These are phyloP conservation scores for Mastomys coucha DNA, from an alignment of 2,113 vertebrate genomes.

Conservation along the genomic window DNA sequence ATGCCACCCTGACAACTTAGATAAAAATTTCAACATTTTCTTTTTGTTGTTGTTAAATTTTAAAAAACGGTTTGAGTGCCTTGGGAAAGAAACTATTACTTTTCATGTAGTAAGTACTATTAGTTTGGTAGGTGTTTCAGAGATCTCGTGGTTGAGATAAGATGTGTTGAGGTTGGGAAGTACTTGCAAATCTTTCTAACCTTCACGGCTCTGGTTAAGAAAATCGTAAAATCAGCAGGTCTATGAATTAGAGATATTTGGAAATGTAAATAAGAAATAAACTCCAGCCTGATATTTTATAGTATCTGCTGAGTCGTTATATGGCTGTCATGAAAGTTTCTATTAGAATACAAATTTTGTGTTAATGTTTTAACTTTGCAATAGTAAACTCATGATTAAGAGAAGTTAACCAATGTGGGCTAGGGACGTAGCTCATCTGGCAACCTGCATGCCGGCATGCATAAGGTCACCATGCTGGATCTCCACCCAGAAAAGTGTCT, in stretches of 20 bases:
- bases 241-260: constrained; percentile 55
- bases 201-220: constrained; percentile 31
- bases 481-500: background rate
- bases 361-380: constrained; percentile 51
- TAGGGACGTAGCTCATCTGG: background rate
- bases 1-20: constrained; percentile 58
- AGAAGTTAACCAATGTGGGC: background rate
- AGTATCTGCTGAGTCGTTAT: constrained; percentile 17
- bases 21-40: constrained; percentile 56
- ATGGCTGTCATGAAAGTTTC: constrained; percentile 13
- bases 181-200: constrained; percentile 20
- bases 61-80: constrained; percentile 35
- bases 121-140: constrained; percentile 57
- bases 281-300: constrained; percentile 6
- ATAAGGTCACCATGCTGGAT: background rate
- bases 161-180: constrained; percentile 37
- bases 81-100: constrained; percentile 44
- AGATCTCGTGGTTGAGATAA: constrained; percentile 50
- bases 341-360: constrained; percentile 15
- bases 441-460: background rate
- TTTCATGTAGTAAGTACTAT: constrained; percentile 50
- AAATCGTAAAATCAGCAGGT: constrained; percentile 57
- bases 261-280: constrained; percentile 60
- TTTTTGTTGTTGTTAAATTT: constrained; percentile 53
- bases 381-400: constrained; percentile 51